phyloP scores from a whole-genome alignment of 2,888 invertebrate genomes.

The Athetis lepigone region DNA sequence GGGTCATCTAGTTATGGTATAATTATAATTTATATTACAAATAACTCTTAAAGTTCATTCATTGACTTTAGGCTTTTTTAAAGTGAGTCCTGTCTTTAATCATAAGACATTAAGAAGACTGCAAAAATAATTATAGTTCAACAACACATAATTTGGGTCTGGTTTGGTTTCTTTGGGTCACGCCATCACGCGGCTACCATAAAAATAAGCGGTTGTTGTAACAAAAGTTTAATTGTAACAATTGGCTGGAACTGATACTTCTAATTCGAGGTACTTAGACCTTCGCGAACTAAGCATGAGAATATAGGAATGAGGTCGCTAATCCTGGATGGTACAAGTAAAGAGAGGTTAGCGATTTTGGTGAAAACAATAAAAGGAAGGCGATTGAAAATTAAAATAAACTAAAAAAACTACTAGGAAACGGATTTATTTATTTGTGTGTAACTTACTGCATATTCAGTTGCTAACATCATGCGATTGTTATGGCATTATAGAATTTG shows the following conservation, averaged over 20 bases:
- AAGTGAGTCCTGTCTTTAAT: background rate
- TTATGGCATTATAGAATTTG: too few species aligned
- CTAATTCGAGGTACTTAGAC: constrained; percentile 59
- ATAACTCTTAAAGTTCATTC: too few species aligned
- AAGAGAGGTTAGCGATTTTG: constrained; percentile 29
- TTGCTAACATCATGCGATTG: too few species aligned
- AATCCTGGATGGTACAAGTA: constrained; percentile 30
- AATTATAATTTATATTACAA: too few species aligned
- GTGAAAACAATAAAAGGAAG: background rate
- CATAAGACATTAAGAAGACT: background rate
- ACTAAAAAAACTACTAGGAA: too few species aligned
- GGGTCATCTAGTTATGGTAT: too few species aligned
- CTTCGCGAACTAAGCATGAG: constrained; percentile 63
- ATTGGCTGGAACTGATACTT: constrained; percentile 51
- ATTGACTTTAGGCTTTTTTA: too few species aligned
- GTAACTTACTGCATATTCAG: too few species aligned
- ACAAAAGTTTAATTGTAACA: constrained; percentile 60
- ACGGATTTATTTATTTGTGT: too few species aligned
- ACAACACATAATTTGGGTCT: constrained; percentile 9
- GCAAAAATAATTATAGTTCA: background rate
- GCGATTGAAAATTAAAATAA: too few species aligned
- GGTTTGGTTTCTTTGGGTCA: background rate
- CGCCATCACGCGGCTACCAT: constrained; percentile 28
- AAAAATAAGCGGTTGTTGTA: constrained; percentile 37
- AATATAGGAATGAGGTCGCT: constrained; percentile 66